Base-by-base conservation (phyloP, 2,888 invertebrate genomes). In the Cyclophora albipunctata region DNA sequence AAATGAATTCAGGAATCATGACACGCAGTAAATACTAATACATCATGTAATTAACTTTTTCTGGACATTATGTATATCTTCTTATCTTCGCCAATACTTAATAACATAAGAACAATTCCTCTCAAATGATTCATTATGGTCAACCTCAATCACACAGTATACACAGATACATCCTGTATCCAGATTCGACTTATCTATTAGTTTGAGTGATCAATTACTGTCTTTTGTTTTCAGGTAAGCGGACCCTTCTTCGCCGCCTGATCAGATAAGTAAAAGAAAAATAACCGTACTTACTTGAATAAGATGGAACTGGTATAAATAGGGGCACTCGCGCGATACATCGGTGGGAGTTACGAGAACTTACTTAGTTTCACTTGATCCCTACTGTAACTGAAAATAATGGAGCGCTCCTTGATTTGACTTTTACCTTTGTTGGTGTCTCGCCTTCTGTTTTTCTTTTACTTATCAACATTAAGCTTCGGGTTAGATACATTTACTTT, bases 181-280 rank as follows among this genome's bases (percentile, higher is more conserved):
- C 7, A 49, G 53, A 58, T 57, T 55, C 50, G 50, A 56, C 50
- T 62, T 62, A 65, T 67, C 67, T 66, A 64, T 60, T 61, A 64
- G 55, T 60, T 52, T 52, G 56, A 63, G 62, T 71, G 64, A 68
- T 72, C 64, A 69, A 64, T 71, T 68, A 67, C 64, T 63, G 53
- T 76, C 69, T 62, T 73, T 78, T 76, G 71, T 78, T 81, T 20
- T 63, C 79, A 81, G 81, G 81, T 81, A 79, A 80, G 75, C 61
- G 60, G 60, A 70, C 64, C 61, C 62, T 59, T 62, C 62, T 56
- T 47, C 59, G 53, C 54, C 37, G 44, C 47, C 54, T 58, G 50
- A 68, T 62, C 60, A 62, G 70, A 70, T 71, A 71, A 72, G 73
- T 74, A 66, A 60, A 64, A 62, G 57, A 63, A 55, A 66, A 60